A percentile compares a stretch with the other conserved stretches of the same genome.
phyloP scores from a whole-genome alignment of 2,888 invertebrate species.

The Lycophotia porphyrea region DNA sequence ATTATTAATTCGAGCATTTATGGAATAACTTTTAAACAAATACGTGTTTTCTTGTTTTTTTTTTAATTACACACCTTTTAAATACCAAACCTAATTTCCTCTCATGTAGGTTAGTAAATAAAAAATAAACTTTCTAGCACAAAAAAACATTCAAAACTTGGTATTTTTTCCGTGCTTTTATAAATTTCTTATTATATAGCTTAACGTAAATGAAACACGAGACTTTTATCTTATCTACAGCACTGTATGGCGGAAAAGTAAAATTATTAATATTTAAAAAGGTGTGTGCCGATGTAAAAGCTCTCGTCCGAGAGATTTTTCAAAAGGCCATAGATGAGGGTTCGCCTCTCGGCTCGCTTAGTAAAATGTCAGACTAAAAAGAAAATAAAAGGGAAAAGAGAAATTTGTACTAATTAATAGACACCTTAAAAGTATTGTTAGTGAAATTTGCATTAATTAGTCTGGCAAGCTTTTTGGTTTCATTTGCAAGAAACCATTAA shows the following conservation, averaged over 20 bases:
- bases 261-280: conserved; percentile 52
- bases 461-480: conserved; percentile 47
- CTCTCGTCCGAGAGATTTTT: conserved; percentile 21
- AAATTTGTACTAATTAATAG: conserved; percentile 65
- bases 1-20: neutral
- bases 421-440: conserved; percentile 64
- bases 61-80: no score
- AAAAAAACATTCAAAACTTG: conserved; percentile 1
- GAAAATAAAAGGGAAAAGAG: conserved; percentile 58
- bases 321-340: conserved; percentile 40
- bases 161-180: conserved; percentile 13
- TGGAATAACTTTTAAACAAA: neutral
- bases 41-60: no score
- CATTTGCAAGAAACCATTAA: conserved; percentile 35
- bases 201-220: neutral
- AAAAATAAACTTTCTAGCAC: neutral
- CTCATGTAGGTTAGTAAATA: neutral
- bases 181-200: conserved; percentile 4
- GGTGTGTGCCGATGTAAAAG: conserved; percentile 27
- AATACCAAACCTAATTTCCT: neutral
- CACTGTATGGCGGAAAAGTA: conserved; percentile 22
- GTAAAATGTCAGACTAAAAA: conserved; percentile 54
- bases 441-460: conserved; percentile 63
- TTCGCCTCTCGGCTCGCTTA: no score
- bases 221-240: conserved; percentile 8